Conservation (phyloP, 1,140 invertebrate species). For the Chrysomallon squamiferum region DNA sequence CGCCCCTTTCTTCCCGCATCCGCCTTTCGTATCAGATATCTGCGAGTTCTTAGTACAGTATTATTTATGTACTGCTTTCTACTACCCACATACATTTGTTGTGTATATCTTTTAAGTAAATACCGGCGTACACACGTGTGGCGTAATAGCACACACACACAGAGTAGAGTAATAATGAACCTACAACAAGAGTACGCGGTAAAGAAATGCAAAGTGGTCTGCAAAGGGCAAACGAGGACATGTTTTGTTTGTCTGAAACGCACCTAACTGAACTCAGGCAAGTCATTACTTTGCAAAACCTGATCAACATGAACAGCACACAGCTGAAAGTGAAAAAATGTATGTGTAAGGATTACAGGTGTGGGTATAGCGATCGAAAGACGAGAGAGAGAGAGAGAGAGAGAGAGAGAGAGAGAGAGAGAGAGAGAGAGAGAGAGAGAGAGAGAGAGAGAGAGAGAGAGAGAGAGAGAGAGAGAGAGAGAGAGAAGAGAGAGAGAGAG, state of each 20-base stretch:
- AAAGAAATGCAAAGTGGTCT: neutral
- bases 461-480: neutral
- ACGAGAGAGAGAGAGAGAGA: neutral
- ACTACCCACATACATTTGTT: too few relatives aligned
- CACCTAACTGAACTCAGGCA: neutral
- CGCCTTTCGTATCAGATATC: too few relatives aligned
- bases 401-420: neutral
- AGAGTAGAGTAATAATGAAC: too few relatives aligned
- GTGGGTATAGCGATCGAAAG: neutral
- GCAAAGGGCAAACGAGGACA: neutral
- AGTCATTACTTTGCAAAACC: neutral
- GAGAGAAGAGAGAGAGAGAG: too few relatives aligned
- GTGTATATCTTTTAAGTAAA: too few relatives aligned
- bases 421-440: neutral
- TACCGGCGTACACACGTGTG: too few relatives aligned
- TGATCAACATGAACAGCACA: neutral
- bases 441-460: neutral
- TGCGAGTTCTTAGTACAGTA: too few relatives aligned
- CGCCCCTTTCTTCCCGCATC: too few relatives aligned
- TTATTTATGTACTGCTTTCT: too few relatives aligned
- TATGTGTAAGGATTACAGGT: too few relatives aligned
- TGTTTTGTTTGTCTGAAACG: neutral
- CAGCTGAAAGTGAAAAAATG: too few relatives aligned
- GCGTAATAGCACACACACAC: too few relatives aligned
- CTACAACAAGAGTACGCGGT: neutral